Evolutionary conservation across 2,113 vertebrate genomes (phyloP), one percentile per base, ranked within the genome.

Genomic region (Atrichornis clamosus): DNA sequence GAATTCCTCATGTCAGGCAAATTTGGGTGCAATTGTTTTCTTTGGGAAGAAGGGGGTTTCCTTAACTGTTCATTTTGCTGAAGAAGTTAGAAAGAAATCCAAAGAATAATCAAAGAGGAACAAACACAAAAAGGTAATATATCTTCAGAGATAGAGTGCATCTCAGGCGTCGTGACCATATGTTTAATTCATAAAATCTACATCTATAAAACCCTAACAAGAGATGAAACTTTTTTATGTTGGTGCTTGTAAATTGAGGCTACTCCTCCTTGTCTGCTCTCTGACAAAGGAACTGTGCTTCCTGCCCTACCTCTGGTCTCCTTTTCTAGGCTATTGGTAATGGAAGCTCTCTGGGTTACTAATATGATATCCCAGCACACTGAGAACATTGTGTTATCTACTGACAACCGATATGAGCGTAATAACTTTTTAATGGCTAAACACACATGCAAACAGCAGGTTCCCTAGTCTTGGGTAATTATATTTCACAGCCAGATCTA

Each of bases 401-500:
- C 44, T 77, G 64, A 85, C 42, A 80, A n/a, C 42, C 55, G 83
- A 17, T n/a, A 28, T 23, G 28, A 89, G 14, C 1, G 1, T 69
- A 91, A 91, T 86, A 70, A 80, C 82, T 79, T 90, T 90, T 91
- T 93, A 94, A 94, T 88, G 50, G 63, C 28, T 69, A 59, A 88
- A 63, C 70, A 87, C 77, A 88, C 58, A 53, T 67, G 87, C 63
- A 95, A 95, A 33, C 91, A 91, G 70, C 82, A 86, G 87, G 82
- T 60, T 80, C 27, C 75, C 35, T 49, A 30, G 15, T 42, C 59
- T 65, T 1, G 3, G 63, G 44, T 74, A 88, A 95, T 91, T 91
- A 88, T 73, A 90, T 94, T 95, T 91, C 85, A 88, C 59, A 83
- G 85, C 39, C 58, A 94, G 84, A 65, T 67, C 62, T 79, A 89